Base-by-base conservation (phyloP, 2,113 vertebrate genomes). In the Cinclus cinclus region DNA sequence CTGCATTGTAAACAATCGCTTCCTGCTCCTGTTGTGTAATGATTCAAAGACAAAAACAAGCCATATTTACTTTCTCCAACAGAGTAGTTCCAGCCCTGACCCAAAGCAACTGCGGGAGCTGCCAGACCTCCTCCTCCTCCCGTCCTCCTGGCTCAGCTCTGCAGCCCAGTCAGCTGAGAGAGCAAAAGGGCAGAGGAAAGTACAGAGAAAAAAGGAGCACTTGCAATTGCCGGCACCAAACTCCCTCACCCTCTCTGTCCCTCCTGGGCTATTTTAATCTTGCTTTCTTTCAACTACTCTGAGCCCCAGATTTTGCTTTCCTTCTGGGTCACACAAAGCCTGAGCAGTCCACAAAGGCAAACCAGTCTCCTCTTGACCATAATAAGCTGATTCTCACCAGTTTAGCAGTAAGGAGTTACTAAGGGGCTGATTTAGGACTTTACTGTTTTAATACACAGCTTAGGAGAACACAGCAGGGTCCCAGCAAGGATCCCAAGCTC, bases 191-290 rank as follows among this genome's bases (percentile, higher is more conserved):
- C 95, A 96, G 85, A 69, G 88, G 90, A 87, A 95, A 96, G 92
- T 52, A 70, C 93, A 82, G 88, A 90, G 90, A 90, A 94, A 95
- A 93, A 94, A 82, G 89, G 62, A 92, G 87, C 71, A 31, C 76
- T 76, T 33, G 69, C 94, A 93, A 89, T 71, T 86, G 89, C 70
- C 8, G 3, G 44, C 83, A 71, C 64, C 78, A 14, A 62, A 73
- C 41, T 52, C 68, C n/a, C 88, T 76, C 83, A 30, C 49, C 74
- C 68, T 35, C 71, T 37, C 87, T 25, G 39, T 49, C 84, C 83
- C 88, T 95, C 75, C 62, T 3, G 16, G 75, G 84, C 95, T 97
- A 97, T 97, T 97, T 97, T 97, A 95, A 97, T 97, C 96, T 93
- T 77, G 83, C 71, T 91, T 96, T 69, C 90, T 93, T 93, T 69